Base-by-base conservation (phyloP, 2,797 vertebrate species). In the Cryptoblepharus egeriae region DNA sequence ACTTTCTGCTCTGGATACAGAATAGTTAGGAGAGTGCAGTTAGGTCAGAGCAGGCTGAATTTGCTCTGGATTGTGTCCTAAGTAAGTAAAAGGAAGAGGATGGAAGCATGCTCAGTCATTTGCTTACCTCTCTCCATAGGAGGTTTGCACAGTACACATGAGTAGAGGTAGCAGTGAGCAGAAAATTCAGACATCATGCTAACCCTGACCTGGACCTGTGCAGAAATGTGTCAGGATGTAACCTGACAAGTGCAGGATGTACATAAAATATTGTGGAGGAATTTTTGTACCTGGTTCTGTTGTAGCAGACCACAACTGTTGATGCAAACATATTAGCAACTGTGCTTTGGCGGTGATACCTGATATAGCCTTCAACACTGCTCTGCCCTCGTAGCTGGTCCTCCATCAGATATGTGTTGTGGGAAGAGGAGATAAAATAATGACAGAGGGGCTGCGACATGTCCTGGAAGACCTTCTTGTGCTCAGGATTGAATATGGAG, bases 391-490 rank as follows among this genome's bases (percentile, higher is more conserved):
- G 93, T n/a, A 99, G 94, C 95, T 99, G 98, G 94, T 99, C 96
- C 89, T 98, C 97, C 91, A 99, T 92, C 75, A 99, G 96, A 92
- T 99, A 99, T 57, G 98, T 99, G 95, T 99, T 99, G 92, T 99
- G 98, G 45, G 98, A 99, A 61, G 98, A 99, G 82, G 97, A 98
- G 95, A 99, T 98, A 94, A 97, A 99, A 92, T 99, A 99, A 93
- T 98, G 97, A 94, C 93, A 97, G 65, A 99, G 96, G 0, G 98
- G 97, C 57, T 96, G 97, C 76, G 83, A 96, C 98, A 99, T 98
- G 90, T 99, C 97, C 94, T 99, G 98, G 93, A 96, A 95, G 69
- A 98, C 84, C 0, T 10, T 88, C 45, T 35, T 92, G 58, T 94
- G 94, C 68, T 86, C 89, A 1, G 96, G 93, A 60, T 97, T 97